Base-by-base conservation (phyloP, 2,888 invertebrate species). In the Apotomis turbidana region DNA sequence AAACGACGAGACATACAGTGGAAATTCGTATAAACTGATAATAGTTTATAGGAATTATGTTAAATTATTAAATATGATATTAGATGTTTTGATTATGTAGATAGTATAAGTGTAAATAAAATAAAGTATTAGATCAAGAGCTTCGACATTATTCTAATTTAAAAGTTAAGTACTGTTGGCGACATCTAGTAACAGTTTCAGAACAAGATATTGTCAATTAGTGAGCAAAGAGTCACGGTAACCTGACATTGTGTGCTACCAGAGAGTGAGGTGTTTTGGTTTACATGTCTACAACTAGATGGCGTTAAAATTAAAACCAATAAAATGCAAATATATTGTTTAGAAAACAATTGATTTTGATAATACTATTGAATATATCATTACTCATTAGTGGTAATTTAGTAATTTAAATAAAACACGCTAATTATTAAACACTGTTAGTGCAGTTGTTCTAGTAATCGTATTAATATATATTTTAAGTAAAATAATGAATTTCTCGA, bases 1-100 rank as follows among this genome's bases (percentile, higher is more conserved):
- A 90, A 9, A 3, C 49, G 6, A 9, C 49, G 49, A 49, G 49
- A 49, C 49, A 49, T 12, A 88, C 90, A 36, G 85, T 90, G 60
- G 87, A 89, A 77, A 86, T 90, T 77, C 84, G 85, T 75, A 81
- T 84, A 52, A 81, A 83, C 74, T 80, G 61, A 75, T 62, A 13
- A 2, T 44, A 41, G 9, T 27, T 27, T 15, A 15, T 51, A 15
- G n/a, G 8, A 12, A 62, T 3, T 38, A 4, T 6, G 41, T 15
- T 59, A 55, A 58, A 58, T 57, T 66, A 10, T 12, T n/a, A n/a
- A 9, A 49, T 13, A 10, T 10, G 49, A 9, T 49, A 49, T 49
- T 12, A 49, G 8, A 10, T 54, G 12, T 60, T 8, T 15, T 15
- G 15, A 10, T 60, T 44, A 13, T 15, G 13, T 46, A 44, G 46